Evolutionary conservation across 30 jellyfish, hydroid and myxozoan genomes (phyloP).

Genomic region (Nemopilema nomurai): DNA sequence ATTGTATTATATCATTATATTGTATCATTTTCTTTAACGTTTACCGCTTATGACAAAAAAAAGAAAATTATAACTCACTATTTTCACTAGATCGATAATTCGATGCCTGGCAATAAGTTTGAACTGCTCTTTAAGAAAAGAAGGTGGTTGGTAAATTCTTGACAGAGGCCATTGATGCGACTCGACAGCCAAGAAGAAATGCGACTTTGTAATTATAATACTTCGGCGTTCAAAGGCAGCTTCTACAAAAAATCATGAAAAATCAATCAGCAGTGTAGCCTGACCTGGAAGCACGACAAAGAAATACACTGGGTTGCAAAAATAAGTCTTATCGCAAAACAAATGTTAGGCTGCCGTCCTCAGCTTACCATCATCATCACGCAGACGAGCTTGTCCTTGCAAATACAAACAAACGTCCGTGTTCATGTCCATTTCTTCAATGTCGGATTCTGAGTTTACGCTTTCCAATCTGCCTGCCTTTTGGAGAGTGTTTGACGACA

Average conservation of each 20-base stretch:
- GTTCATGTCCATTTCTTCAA: slow-evolving; percentile 45
- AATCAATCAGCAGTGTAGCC: no score
- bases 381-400: slow-evolving; percentile 12
- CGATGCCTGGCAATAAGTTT: slow-evolving; percentile 23
- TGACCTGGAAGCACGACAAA: no score
- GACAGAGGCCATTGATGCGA: slow-evolving; percentile 97
- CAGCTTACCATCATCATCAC: slow-evolving; percentile 45
- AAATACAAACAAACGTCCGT: slow-evolving; percentile 46
- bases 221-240: slow-evolving; percentile 39
- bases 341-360: neutral
- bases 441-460: slow-evolving; percentile 10
- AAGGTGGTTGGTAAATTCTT: slow-evolving; percentile 74
- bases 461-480: slow-evolving; percentile 12
- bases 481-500: slow-evolving; percentile 12
- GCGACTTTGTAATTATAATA: slow-evolving; percentile 65
- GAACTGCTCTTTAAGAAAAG: slow-evolving; percentile 63
- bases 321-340: neutral
- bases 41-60: no score
- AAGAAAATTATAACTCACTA: slow-evolving; percentile 43
- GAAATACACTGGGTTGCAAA: neutral
- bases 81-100: slow-evolving; percentile 65
- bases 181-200: slow-evolving; percentile 64
- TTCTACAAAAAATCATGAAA: slow-evolving; percentile 13
- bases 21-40: no score
- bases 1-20: no score